Evolutionary conservation across 2,797 vertebrate genomes (phyloP), one percentile per base, ranked within the genome.

Genomic region (Schizopygopsis pylzovi): DNA sequence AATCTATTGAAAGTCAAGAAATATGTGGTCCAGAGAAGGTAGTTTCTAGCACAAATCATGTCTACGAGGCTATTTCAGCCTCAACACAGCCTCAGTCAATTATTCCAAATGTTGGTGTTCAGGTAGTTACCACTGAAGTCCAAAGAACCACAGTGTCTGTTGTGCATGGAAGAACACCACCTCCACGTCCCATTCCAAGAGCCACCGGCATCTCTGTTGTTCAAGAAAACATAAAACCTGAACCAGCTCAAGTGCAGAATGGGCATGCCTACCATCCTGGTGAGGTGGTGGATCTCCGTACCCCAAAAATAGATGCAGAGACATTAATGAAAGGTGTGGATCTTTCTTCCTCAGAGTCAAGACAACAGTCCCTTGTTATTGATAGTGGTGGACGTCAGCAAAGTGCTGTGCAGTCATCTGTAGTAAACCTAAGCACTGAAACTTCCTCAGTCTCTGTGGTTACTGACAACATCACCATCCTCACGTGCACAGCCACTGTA

Each of bases 231-330:
- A 86, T 91, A 43, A 92, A 94, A 89, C 92, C 95, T 33, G 95
- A 95, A 79, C 82, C 89, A 68, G 92, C 89, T 47, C 93, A 94
- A 61, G 94, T 93, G 87, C 96, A 97, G 91, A 97, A 95, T 87
- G 96, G 94, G 89, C 96, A 95, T 88, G 82, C 92, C 1, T 89
- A 94, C 84, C 95, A 96, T 87, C 91, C 93, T 28, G 95, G 93
- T n/a, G 97, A 98, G 90, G 96, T 98, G 73, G 97, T 99, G 85
- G 98, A 99, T 93, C 96, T 99, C 83, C 96, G 98, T 81, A 99
- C 98, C 80, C 92, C 97, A 88, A 99, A 98, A 90, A 91, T 93
- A 70, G 96, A 98, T 86, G 88, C 93, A 83, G 95, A 94, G 88
- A 95, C 93, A 90, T 91, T 90, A 81, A 95, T 95, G 86, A 96